A percentile compares a stretch with the other conserved stretches of the same genome.
These are phyloP conservation scores for Thripadectes ignobilis DNA, from an alignment of 2,797 vertebrate genomes.

Conservation along the genomic window DNA sequence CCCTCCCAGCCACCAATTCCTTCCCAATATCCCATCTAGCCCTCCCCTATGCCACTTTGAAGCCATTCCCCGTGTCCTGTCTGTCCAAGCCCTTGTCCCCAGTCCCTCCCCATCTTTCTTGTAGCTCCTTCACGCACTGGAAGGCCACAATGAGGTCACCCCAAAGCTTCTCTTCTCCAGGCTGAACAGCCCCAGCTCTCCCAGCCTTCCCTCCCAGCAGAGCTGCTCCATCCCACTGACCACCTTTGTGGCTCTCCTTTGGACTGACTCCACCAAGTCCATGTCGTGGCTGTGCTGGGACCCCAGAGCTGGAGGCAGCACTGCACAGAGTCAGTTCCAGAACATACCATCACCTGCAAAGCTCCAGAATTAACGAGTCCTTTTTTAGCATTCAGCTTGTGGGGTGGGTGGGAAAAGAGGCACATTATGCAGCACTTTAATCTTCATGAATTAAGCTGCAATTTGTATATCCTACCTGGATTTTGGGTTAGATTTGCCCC, in stretches of 20 bases:
- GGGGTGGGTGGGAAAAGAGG: background rate
- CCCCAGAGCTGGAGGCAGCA: background rate
- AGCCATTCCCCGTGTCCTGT: background rate
- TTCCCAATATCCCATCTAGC: background rate
- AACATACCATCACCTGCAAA: background rate
- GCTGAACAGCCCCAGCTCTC: background rate
- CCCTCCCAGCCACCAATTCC: background rate
- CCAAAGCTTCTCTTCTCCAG: background rate
- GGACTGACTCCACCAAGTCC: background rate
- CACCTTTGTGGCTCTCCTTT: background rate
- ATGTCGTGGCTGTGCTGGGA: background rate
- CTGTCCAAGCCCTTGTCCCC: background rate
- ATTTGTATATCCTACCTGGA: background rate
- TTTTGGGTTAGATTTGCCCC: background rate
- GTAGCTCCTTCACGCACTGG: rapidly evolving
- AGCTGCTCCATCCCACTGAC: background rate
- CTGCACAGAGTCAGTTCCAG: background rate
- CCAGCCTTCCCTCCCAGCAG: background rate
- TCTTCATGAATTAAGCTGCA: background rate
- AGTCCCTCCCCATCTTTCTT: background rate
- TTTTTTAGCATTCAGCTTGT: background rate
- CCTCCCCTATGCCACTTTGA: background rate
- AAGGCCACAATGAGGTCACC: background rate
- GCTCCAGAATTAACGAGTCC: background rate
- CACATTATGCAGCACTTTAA: background rate